Evolutionary conservation across 2,797 vertebrate genomes (phyloP).

Genomic region (Rhinichthys osculus): DNA sequence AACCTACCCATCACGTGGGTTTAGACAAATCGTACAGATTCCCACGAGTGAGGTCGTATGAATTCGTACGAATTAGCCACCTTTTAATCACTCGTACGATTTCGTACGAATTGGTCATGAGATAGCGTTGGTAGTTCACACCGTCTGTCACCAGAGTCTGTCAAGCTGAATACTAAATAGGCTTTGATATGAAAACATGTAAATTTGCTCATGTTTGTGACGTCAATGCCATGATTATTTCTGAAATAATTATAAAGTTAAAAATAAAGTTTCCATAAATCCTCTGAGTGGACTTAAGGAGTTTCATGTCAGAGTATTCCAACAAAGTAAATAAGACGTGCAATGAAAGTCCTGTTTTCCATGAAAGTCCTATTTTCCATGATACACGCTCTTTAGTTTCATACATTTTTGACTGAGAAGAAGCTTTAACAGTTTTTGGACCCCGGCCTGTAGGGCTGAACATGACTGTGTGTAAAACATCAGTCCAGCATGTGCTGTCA

Average conservation of each 20-base stretch:
- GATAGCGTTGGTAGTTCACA: neutral
- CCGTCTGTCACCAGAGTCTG: neutral
- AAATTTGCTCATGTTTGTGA: no score
- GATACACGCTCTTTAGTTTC: neutral
- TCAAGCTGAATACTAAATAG: neutral
- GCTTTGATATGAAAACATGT: neutral
- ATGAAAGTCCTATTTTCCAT: neutral
- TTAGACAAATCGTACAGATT: no score
- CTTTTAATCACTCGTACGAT: no score
- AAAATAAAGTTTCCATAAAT: neutral
- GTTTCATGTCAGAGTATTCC: neutral
- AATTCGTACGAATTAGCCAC: no score
- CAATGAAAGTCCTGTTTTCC: neutral
- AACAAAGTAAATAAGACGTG: neutral
- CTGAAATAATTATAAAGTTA: neutral
- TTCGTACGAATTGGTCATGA: no score
- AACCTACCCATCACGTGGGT: no score
- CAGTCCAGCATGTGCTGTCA: slow-evolving; percentile 10
- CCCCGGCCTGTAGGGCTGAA: slow-evolving; percentile 3
- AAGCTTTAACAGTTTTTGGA: neutral
- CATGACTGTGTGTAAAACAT: slow-evolving; percentile 19
- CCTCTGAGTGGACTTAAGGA: neutral
- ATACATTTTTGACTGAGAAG: neutral
- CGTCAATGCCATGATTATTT: neutral
- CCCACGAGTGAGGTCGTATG: no score